Evolutionary conservation across 2,797 vertebrate genomes (phyloP), one percentile per base, ranked within the genome.

Genomic region (Etheostoma nigrum): DNA sequence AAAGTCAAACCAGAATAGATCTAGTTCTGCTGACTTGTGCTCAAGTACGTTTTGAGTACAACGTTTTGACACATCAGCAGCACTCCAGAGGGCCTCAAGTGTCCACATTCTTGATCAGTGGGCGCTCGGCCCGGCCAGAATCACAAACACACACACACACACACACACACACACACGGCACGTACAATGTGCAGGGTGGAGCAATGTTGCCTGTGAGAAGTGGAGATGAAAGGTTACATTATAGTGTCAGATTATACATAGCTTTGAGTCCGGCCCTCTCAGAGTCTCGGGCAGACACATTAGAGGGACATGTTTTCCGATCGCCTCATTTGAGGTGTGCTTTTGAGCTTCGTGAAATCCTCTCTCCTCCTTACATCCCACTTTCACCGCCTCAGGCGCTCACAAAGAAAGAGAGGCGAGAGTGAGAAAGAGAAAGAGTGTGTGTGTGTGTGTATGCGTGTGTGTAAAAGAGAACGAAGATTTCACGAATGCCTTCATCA

Each of bases 401-500:
- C 78, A 74, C 76, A 75, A 71, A 83, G 60, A 76, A 73, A 79
- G 72, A 81, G 82, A 84, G 78, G 79, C 53, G 65, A 84, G 75
- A 76, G 81, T 67, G 83, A 84, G 73, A 84, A 78, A 75, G 84
- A 79, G 79, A 77, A 47, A 71, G 19, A 14, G 75, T 49, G 78
- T 8, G 61, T 18, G 40, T 33, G 73, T 53, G 74, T 48, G 76
- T 51, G 71, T n/a, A 76, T 21, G 82, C 16, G 76, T 23, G 76
- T 51, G 80, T 12, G 74, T 52, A 25, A 73, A 70, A 84, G 84
- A 76, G 90, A 84, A 92, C 86, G 85, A 90, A 90, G 90, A 92
- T 91, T 93, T 94, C 90, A 94, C 90, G 83, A 94, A 93, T 91
- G 91, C 92, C 93, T 95, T 94, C 92, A 93, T 94, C 91, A 89